These are phyloP conservation scores for Macaria notata DNA, from an alignment of 2,888 invertebrate species.

Conservation along the genomic window DNA sequence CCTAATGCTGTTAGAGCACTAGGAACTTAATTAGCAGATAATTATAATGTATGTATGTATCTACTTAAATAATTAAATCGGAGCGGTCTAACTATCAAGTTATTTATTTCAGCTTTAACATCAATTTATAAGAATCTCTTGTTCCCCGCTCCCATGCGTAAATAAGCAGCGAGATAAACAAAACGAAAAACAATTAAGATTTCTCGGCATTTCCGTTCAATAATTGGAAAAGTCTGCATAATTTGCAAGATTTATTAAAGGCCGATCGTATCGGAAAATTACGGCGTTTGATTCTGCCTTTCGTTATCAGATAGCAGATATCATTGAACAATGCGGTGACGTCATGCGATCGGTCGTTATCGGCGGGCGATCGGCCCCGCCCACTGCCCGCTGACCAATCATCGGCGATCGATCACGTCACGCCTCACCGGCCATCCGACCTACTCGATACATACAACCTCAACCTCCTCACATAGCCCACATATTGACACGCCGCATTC, in stretches of 20 bases:
- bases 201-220: slow-evolving; percentile 14
- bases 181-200: slow-evolving; percentile 16
- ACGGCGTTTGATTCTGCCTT: slow-evolving; percentile 17
- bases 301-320: slow-evolving; percentile 9
- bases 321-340: slow-evolving; percentile 36
- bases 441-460: slow-evolving; percentile 6
- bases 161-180: background rate
- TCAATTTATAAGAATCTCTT: too few relatives aligned
- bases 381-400: slow-evolving; percentile 68
- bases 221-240: slow-evolving; percentile 25
- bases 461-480: background rate
- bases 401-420: slow-evolving; percentile 61
- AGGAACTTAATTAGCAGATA: too few relatives aligned
- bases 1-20: too few relatives aligned
- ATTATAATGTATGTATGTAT: too few relatives aligned
- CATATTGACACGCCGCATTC: slow-evolving; percentile 15
- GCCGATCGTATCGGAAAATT: slow-evolving; percentile 25
- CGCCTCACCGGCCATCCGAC: slow-evolving; percentile 27
- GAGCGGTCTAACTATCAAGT: too few relatives aligned
- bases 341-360: slow-evolving; percentile 53
- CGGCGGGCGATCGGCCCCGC: slow-evolving; percentile 59
- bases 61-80: too few relatives aligned
- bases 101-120: too few relatives aligned
- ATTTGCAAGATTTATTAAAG: slow-evolving; percentile 23
- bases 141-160: slow-evolving; percentile 1